Percentiles rank a stretch among this genome's conserved stretches.
Conservation (phyloP, 2,888 invertebrate genomes). For the Eumerus sabulonum region DNA sequence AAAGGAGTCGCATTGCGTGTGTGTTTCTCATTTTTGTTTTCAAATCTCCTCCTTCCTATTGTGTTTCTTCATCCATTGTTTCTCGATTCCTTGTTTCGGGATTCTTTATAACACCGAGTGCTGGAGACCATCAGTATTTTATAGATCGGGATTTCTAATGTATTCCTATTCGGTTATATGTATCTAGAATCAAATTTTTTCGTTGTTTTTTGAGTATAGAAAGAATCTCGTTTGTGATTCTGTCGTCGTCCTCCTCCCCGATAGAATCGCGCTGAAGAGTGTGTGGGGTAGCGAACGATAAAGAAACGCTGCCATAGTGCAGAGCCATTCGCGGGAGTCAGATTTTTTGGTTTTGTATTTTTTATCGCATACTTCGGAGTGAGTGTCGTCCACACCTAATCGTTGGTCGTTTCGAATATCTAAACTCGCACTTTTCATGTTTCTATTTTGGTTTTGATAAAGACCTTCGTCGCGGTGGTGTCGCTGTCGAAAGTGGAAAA, state of each 20-base stretch:
- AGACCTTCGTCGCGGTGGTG: conserved; percentile 40
- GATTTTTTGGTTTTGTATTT: conserved; percentile 2
- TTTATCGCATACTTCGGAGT: neutral
- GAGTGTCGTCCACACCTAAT: conserved; percentile 19
- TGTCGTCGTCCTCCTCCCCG: conserved; percentile 15
- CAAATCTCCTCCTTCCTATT: conserved; percentile 6
- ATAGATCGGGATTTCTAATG: no score
- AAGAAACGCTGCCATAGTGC: conserved; percentile 25
- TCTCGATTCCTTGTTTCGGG: conserved; percentile 10
- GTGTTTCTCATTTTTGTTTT: conserved; percentile 34
- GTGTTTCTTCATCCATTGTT: neutral
- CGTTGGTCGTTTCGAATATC: conserved; percentile 28
- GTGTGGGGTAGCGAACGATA: conserved; percentile 27
- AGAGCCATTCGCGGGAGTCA: neutral
- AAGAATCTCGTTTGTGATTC: conserved; percentile 11
- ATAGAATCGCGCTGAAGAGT: conserved; percentile 15
- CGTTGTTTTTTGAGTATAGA: no score
- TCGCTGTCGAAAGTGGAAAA: neutral
- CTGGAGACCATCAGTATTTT: no score
- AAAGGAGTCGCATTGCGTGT: conserved; percentile 65
- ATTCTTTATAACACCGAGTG: conserved; percentile 1
- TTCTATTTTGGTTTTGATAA: conserved; percentile 56
- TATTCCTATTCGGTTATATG: no score
- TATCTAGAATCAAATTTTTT: no score
- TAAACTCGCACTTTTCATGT: conserved; percentile 19